Base-by-base conservation (phyloP, 1,140 invertebrate genomes). In the Zaprionus camerounensis region DNA sequence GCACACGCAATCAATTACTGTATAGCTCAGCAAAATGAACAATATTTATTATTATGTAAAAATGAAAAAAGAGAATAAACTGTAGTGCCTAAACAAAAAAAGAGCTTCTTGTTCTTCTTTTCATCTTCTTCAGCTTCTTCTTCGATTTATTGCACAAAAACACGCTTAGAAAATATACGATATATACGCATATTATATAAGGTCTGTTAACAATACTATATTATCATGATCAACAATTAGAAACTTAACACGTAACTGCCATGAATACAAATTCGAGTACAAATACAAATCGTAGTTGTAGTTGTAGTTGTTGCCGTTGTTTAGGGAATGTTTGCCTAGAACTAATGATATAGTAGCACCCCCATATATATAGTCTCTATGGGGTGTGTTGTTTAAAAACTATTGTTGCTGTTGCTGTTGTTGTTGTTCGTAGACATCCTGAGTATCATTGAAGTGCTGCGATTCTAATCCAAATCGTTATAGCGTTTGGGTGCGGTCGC, bases 21-120 rank as follows among this genome's bases (percentile, higher is more conserved):
- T 74, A 74, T 69, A 79, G 34, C 68, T 63, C 82, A 87, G 83
- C 84, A 76, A 72, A 81, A 88, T 84, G 81, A 87, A 86, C 83
- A 86, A 86, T 87, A 83, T 86, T 86, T 86, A 86, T 87, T 87
- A 85, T 87, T 70, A 81, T 80, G 78, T 77, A 76, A 77, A 74
- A 53, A 73, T 78, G n/a, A 46, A 46, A 46, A 46, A 46, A 46
- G 7, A 46, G n/a, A 88, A 90, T 90, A 88, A 90, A 88, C 69
- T 90, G 71, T 90, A 88, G 85, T 73, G 79, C 69, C 63, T 88
- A 77, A 88, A 20, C 20, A 26, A 88, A 87, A 59, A 75, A 69
- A 64, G 4, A 38, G 38, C 36, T 56, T 62, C 15, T 44, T 36
- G 55, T 15, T 56, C 11, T 44, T 36, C 53, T 13, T 22, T 46